phyloP scores from a whole-genome alignment of 1,140 invertebrate genomes.

The Orussus abietinus region DNA sequence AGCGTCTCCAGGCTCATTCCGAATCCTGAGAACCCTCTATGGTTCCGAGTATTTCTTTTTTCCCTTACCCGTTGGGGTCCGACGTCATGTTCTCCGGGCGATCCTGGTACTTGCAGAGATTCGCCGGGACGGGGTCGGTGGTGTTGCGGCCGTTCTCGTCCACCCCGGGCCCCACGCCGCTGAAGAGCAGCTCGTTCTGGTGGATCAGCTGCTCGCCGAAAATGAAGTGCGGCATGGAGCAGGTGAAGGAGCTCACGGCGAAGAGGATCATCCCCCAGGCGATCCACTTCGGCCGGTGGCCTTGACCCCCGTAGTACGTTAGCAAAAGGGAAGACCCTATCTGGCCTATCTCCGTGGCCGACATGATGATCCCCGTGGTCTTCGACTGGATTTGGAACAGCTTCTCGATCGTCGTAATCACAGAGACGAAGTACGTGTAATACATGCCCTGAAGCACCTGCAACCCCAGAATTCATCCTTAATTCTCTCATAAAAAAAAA shows the following conservation, averaged over 20 bases:
- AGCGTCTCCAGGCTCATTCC: too few relatives aligned
- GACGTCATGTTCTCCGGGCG: constrained; percentile 30
- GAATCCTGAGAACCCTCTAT: too few relatives aligned
- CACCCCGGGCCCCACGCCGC: constrained; percentile 34
- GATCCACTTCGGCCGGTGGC: constrained; percentile 94
- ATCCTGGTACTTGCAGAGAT: constrained; percentile 43
- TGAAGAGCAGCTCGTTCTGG: constrained; percentile 59
- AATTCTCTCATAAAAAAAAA: constrained; percentile 1
- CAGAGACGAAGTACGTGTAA: constrained; percentile 93
- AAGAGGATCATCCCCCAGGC: constrained; percentile 90
- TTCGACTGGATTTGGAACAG: constrained; percentile 93
- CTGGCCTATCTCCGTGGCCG: constrained; percentile 92
- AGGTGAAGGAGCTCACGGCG: constrained; percentile 81
- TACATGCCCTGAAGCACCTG: constrained; percentile 86
- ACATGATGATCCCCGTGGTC: constrained; percentile 89
- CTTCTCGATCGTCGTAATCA: constrained; percentile 96
- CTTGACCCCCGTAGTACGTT: constrained; percentile 90
- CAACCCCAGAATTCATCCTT: constrained; percentile 1
- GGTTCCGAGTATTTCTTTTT: too few relatives aligned
- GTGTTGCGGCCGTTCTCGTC: constrained; percentile 30
- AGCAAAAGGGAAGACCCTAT: constrained; percentile 83
- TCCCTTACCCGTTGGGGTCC: constrained; percentile 30
- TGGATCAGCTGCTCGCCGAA: constrained; percentile 70
- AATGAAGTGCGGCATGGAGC: constrained; percentile 78
- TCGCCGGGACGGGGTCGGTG: constrained; percentile 36